Evolutionary conservation across 2,113 vertebrate species (phyloP).

Genomic region (Phodopus roborovskii): DNA sequence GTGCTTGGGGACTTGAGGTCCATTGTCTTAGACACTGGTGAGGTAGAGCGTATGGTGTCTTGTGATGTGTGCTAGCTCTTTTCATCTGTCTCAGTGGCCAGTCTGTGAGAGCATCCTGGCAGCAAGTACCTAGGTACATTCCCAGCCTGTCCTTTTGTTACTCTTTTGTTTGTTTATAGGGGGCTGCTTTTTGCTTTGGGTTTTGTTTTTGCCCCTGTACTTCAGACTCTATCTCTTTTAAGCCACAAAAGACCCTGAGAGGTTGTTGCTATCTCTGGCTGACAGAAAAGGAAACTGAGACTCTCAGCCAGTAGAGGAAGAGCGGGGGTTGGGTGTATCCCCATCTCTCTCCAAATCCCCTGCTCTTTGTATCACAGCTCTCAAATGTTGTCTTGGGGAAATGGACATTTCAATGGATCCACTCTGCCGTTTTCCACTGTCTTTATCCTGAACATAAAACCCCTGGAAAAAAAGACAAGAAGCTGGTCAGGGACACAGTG

Average conservation of each 20-base stretch:
- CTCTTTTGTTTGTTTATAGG: neutral
- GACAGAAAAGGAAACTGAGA: constrained; percentile 38
- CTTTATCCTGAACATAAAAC: neutral
- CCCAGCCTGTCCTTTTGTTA: neutral
- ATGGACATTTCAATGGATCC: neutral
- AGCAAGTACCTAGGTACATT: neutral
- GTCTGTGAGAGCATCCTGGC: neutral
- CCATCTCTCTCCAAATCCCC: neutral
- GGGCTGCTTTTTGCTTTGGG: neutral
- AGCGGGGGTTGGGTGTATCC: neutral
- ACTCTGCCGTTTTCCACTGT: neutral
- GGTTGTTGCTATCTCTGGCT: constrained; percentile 1
- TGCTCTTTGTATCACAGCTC: neutral
- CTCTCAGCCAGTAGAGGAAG: neutral
- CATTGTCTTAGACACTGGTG: neutral
- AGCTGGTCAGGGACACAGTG: neutral
- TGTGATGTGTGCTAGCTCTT: rapidly evolving
- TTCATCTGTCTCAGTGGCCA: neutral
- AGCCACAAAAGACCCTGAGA: neutral
- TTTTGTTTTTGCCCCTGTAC: neutral
- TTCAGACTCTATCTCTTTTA: neutral
- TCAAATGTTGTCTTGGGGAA: neutral
- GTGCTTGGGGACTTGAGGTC: neutral
- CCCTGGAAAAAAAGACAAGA: neutral
- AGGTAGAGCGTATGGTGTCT: neutral